Conservation (phyloP, 2,888 invertebrate species). For the Hedya salicella region DNA sequence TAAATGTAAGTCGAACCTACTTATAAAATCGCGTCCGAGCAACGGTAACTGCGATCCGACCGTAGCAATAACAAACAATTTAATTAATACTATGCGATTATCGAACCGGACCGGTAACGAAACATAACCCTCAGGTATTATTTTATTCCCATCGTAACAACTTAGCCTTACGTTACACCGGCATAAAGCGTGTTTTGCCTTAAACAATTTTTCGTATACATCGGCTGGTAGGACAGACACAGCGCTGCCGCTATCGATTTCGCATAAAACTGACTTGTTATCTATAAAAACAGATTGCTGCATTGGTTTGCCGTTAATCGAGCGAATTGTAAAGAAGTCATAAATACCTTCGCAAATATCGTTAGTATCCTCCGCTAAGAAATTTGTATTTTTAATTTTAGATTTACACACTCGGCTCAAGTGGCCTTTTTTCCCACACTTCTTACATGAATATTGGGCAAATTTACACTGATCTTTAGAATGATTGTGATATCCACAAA, state of each 20-base stretch:
- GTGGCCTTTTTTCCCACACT: slow-evolving; percentile 40
- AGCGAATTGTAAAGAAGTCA: slow-evolving; percentile 36
- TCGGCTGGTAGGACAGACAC: slow-evolving; percentile 33
- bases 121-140: slow-evolving; percentile 32
- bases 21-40: slow-evolving; percentile 41
- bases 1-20: slow-evolving; percentile 34
- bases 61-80: slow-evolving; percentile 31
- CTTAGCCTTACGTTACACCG: slow-evolving; percentile 23
- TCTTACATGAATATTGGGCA: slow-evolving; percentile 25
- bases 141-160: slow-evolving; percentile 35
- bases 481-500: slow-evolving; percentile 39
- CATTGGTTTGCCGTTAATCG: slow-evolving; percentile 37
- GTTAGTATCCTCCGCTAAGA: slow-evolving; percentile 25
- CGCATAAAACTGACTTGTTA: slow-evolving; percentile 25
- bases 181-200: not conserved
- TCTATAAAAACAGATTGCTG: slow-evolving; percentile 27
- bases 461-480: slow-evolving; percentile 31
- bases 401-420: slow-evolving; percentile 36
- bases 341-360: slow-evolving; percentile 38
- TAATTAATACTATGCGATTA: not conserved
- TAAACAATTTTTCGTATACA: slow-evolving; percentile 23
- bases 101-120: slow-evolving; percentile 30
- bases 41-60: not conserved
- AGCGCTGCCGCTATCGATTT: slow-evolving; percentile 42
- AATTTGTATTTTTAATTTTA: slow-evolving; percentile 3